These are phyloP conservation scores for Genyomyrus donnyi DNA, from an alignment of 2,113 vertebrate species.

Conservation along the genomic window DNA sequence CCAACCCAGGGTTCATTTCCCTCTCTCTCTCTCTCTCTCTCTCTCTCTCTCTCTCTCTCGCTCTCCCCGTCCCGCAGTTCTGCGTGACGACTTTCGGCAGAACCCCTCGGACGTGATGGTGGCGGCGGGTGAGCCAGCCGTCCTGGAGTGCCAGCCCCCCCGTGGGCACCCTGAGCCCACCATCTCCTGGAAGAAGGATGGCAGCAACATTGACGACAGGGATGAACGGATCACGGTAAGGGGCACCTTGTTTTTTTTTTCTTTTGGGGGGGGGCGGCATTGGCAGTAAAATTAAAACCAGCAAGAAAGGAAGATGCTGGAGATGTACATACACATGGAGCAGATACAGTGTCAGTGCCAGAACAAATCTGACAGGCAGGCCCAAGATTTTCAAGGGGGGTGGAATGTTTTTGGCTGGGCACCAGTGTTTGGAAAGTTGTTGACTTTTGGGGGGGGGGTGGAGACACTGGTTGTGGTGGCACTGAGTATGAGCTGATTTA, in stretches of 20 bases:
- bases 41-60: neutral
- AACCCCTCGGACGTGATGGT: conserved; percentile 89
- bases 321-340: no score
- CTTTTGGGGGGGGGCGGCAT: no score
- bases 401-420: neutral
- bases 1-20: neutral
- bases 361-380: neutral
- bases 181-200: conserved; percentile 91
- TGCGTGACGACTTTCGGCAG: conserved; percentile 89
- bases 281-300: neutral
- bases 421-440: neutral
- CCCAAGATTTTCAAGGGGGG: neutral
- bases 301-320: neutral
- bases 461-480: neutral
- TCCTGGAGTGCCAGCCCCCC: conserved; percentile 87
- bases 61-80: conserved; percentile 53
- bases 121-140: conserved; percentile 84
- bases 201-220: conserved; percentile 70
- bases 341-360: neutral
- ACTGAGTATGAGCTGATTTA: no score
- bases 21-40: neutral
- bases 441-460: neutral
- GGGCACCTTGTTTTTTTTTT: neutral
- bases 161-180: conserved; percentile 90
- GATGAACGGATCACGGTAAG: conserved; percentile 87